Conservation (phyloP, 2,888 invertebrate species). For the Nephrocerus scutellatus region DNA sequence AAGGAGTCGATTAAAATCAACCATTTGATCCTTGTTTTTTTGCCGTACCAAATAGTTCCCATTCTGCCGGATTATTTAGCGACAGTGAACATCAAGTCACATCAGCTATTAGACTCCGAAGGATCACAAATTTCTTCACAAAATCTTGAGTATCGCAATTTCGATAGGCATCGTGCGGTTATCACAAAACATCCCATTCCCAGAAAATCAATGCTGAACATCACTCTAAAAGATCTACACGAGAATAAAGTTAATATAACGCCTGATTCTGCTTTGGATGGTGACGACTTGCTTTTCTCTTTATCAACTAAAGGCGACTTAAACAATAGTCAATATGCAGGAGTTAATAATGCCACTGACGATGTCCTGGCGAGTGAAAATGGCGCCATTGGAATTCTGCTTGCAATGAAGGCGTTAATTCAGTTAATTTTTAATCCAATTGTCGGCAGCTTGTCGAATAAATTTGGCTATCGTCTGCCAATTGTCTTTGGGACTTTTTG, state of each 20-base stretch:
- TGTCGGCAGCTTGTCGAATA: slow-evolving; percentile 61
- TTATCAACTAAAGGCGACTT: not conserved
- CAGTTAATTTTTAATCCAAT: slow-evolving; percentile 71
- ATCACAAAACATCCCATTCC: slow-evolving; percentile 47
- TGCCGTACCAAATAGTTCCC: slow-evolving; percentile 55
- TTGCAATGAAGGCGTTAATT: slow-evolving; percentile 73
- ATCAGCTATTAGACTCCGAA: slow-evolving; percentile 11
- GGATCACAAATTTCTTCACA: slow-evolving; percentile 29
- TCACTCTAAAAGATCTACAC: slow-evolving; percentile 32
- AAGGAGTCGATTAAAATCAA: slow-evolving; percentile 12
- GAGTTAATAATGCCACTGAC: slow-evolving; percentile 13
- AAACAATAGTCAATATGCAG: not conserved
- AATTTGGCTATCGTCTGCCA: slow-evolving; percentile 61
- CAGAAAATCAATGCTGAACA: slow-evolving; percentile 43
- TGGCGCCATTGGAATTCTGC: slow-evolving; percentile 59
- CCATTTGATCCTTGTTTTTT: slow-evolving; percentile 11
- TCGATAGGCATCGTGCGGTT: slow-evolving; percentile 31
- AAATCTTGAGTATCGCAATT: slow-evolving; percentile 38
- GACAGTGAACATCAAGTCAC: slow-evolving; percentile 49
- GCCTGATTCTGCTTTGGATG: too few relatives aligned
- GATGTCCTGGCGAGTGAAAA: slow-evolving; percentile 53
- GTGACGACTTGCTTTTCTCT: slow-evolving; percentile 7
- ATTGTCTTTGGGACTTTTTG: slow-evolving; percentile 62
- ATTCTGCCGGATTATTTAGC: slow-evolving; percentile 72
- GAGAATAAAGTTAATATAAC: slow-evolving; percentile 31